phyloP scores from a whole-genome alignment of 2,888 invertebrate genomes.

The Sminthurinus aureus region DNA sequence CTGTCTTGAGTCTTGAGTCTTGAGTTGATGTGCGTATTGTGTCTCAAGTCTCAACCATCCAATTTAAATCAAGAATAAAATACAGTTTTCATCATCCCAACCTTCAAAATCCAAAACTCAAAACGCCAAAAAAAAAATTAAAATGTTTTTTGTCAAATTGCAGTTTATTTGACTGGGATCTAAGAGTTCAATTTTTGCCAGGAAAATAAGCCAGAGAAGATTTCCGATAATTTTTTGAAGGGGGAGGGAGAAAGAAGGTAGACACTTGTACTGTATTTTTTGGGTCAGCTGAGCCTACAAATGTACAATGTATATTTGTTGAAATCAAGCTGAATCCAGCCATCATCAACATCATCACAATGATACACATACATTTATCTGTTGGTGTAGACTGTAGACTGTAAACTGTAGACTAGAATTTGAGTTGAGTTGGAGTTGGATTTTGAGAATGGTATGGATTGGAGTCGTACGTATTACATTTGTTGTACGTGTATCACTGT shows the following conservation, averaged over 20 bases:
- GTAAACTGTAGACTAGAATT: background rate
- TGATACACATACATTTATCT: too few species aligned
- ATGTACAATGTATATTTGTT: background rate
- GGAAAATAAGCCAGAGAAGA: background rate
- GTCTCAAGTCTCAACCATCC: background rate
- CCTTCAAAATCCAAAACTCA: too few species aligned
- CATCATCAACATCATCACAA: conserved; percentile 8
- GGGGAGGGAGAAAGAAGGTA: background rate
- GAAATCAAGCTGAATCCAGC: conserved; percentile 8
- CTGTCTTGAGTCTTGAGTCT: background rate
- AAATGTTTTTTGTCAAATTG: too few species aligned
- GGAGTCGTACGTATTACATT: background rate
- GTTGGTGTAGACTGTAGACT: too few species aligned
- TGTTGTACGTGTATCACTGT: background rate
- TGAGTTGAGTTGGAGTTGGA: too few species aligned
- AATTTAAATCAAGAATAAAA: too few species aligned
- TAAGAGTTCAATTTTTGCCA: too few species aligned
- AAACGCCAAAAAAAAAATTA: too few species aligned
- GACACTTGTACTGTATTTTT: too few species aligned
- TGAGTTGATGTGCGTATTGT: background rate
- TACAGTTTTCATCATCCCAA: too few species aligned
- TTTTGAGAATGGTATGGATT: too few species aligned
- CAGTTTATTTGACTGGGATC: too few species aligned
- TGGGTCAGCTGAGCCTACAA: background rate
- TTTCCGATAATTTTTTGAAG: background rate